These are phyloP conservation scores for Nanger granti DNA, from an alignment of 2,113 vertebrate genomes.

Conservation along the genomic window DNA sequence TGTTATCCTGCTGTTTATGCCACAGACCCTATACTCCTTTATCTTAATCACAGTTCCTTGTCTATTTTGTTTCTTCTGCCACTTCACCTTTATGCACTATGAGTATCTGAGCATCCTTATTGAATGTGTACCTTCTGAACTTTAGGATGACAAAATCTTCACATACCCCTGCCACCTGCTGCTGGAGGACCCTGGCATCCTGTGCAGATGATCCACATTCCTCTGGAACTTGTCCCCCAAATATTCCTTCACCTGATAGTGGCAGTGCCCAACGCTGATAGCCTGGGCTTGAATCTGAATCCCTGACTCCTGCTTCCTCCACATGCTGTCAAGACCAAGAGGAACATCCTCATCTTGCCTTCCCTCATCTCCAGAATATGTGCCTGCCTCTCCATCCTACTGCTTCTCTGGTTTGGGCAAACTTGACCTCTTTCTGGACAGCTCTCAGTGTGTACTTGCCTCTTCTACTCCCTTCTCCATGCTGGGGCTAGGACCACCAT, in stretches of 20 bases:
- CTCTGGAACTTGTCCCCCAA: neutral
- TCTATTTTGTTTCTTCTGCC: neutral
- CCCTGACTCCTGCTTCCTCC: neutral
- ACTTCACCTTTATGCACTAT: neutral
- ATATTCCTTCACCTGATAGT: neutral
- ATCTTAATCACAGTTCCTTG: neutral
- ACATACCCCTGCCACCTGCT: no score
- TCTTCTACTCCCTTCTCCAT: neutral
- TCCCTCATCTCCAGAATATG: neutral
- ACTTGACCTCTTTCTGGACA: neutral
- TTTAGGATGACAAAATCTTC: neutral
- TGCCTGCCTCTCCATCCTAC: neutral
- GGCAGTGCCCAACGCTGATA: fast-evolving
- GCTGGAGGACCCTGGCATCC: neutral
- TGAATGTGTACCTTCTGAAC: neutral
- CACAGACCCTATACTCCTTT: no score
- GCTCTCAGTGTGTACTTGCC: no score
- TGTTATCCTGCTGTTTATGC: neutral
- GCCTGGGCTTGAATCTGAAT: neutral
- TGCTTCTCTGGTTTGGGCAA: neutral
- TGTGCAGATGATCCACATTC: neutral
- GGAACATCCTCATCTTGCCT: neutral
- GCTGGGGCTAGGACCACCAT: no score
- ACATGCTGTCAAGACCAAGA: neutral
- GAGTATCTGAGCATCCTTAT: neutral